Evolutionary conservation across 2,113 vertebrate genomes (phyloP).

Genomic region (Talpa occidentalis): DNA sequence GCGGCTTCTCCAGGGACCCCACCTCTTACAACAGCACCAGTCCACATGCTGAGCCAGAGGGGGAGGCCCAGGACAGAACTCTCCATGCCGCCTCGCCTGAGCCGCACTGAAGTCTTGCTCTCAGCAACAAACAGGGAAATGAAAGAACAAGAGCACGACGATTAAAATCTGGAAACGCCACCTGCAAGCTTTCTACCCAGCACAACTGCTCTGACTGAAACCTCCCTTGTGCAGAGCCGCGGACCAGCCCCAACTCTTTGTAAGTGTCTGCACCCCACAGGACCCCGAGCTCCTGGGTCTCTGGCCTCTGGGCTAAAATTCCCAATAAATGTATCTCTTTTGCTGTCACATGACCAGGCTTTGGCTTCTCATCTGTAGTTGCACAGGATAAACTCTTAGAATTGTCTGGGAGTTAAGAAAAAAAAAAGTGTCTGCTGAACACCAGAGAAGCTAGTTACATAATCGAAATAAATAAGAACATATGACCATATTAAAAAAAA

Average conservation of each 20-base stretch:
- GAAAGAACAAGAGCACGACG: too few species aligned
- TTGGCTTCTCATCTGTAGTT: background rate
- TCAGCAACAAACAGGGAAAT: conserved; percentile 52
- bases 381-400: background rate
- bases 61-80: background rate
- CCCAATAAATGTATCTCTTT: too few species aligned
- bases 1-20: background rate
- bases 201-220: too few species aligned
- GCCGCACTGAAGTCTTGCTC: conserved; percentile 47
- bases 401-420: background rate
- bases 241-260: too few species aligned
- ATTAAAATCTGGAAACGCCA: too few species aligned
- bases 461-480: background rate
- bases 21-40: background rate
- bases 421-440: background rate
- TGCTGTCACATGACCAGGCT: too few species aligned
- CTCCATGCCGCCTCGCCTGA: background rate
- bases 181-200: too few species aligned
- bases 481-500: background rate
- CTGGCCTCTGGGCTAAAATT: too few species aligned
- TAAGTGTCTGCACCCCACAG: too few species aligned
- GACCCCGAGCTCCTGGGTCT: too few species aligned
- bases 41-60: background rate
- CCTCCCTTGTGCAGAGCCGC: too few species aligned
- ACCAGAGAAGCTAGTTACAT: background rate